Percentiles rank a stretch among this genome's conserved stretches.
Conservation (phyloP, 1,140 invertebrate genomes). For the Thaumetopoea pityocampa region DNA sequence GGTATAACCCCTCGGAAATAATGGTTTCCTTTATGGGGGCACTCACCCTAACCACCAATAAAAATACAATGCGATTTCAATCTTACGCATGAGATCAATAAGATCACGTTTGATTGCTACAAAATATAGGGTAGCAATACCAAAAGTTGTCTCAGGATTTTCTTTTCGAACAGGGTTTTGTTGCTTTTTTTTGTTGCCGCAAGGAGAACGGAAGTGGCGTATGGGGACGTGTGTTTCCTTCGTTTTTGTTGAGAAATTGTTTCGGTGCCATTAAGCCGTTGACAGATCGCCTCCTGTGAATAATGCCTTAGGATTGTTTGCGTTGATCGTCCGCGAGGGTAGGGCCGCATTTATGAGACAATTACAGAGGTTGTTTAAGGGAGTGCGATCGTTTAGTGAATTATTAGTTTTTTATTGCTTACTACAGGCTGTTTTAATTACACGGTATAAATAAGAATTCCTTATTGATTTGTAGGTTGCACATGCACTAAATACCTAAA, state of each 20-base stretch:
- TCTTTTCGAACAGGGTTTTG: constrained; percentile 43
- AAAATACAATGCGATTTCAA: constrained; percentile 10
- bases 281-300: constrained; percentile 67
- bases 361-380: constrained; percentile 23
- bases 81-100: constrained; percentile 3
- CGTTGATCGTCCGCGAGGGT: constrained; percentile 25
- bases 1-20: constrained; percentile 68
- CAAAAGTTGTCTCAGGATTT: constrained; percentile 51
- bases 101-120: constrained; percentile 12
- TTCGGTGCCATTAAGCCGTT: constrained; percentile 72
- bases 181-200: constrained; percentile 58
- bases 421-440: too few species aligned
- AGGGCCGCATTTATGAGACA: constrained; percentile 41
- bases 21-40: constrained; percentile 65
- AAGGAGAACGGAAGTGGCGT: constrained; percentile 57
- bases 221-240: constrained; percentile 64
- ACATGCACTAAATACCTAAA: too few species aligned
- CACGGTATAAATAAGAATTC: too few species aligned
- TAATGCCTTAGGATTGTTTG: constrained; percentile 64
- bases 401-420: too few species aligned
- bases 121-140: constrained; percentile 33
- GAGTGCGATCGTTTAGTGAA: too few species aligned
- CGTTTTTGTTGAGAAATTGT: constrained; percentile 72
- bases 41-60: constrained; percentile 23
- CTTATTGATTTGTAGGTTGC: too few species aligned